phyloP scores from a whole-genome alignment of 2,797 vertebrate species.

The Periophthalmus magnuspinnatus region DNA sequence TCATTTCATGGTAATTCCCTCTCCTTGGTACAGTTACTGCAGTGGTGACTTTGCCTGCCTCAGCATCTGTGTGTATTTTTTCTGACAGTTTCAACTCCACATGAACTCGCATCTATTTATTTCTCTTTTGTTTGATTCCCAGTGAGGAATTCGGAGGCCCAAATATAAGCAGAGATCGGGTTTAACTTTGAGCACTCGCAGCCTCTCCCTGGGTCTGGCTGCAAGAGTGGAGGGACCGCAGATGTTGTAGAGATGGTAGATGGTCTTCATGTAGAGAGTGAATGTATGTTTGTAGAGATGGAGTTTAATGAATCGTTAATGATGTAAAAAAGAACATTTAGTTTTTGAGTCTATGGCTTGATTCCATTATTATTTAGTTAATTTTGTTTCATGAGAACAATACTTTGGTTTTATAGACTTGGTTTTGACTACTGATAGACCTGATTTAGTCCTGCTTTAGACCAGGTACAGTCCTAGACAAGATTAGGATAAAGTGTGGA shows the following conservation, averaged over 20 bases:
- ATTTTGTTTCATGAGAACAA: too few species aligned
- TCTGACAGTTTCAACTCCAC: slow-evolving; percentile 13
- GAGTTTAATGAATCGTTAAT: background rate
- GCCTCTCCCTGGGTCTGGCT: background rate
- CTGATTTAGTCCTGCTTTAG: too few species aligned
- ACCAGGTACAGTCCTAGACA: too few species aligned
- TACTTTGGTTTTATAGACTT: too few species aligned
- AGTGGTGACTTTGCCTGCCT: background rate
- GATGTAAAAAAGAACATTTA: too few species aligned
- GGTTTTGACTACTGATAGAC: too few species aligned
- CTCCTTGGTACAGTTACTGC: background rate
- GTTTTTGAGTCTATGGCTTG: too few species aligned
- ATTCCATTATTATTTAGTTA: too few species aligned
- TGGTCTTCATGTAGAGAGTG: background rate
- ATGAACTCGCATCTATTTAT: slow-evolving; percentile 5
- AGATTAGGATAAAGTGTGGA: too few species aligned
- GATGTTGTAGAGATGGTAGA: background rate
- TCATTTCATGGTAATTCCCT: background rate
- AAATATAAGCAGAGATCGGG: background rate
- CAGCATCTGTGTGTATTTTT: background rate
- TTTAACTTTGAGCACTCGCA: background rate
- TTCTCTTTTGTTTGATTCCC: slow-evolving; percentile 5
- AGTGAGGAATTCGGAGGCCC: background rate
- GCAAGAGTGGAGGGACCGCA: background rate
- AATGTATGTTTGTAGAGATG: background rate